Conservation (phyloP, 2,888 invertebrate species). For the Reticulitermes lucifugus region DNA sequence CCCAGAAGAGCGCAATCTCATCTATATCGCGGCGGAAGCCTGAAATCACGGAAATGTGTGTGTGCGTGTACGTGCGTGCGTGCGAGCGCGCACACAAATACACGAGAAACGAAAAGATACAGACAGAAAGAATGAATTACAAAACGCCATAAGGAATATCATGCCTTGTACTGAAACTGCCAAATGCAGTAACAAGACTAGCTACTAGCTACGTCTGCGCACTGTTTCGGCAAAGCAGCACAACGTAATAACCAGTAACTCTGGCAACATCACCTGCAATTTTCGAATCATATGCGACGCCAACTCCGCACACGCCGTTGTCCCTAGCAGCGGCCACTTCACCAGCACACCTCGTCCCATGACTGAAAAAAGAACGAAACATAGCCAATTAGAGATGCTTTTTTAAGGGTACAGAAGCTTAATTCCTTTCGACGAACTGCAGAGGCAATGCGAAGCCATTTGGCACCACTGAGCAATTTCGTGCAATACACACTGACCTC, state of each 20-base stretch:
- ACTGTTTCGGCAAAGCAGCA: not conserved
- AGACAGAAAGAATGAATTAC: no score
- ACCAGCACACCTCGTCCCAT: conserved; percentile 98
- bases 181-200: not conserved
- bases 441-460: not conserved
- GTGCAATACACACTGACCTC: no score
- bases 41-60: no score
- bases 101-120: no score
- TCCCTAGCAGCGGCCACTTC: conserved; percentile 99
- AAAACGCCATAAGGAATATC: no score
- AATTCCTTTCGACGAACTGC: not conserved
- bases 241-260: not conserved
- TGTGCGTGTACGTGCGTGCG: no score
- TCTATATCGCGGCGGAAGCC: no score
- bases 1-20: no score
- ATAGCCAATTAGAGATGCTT: not conserved
- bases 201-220: no score
- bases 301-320: conserved; percentile 98
- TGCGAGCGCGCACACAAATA: no score
- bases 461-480: not conserved
- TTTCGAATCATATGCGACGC: conserved; percentile 98
- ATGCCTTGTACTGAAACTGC: not conserved
- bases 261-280: conserved; percentile 79
- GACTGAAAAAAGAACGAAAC: conserved; percentile 70
- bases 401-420: not conserved